These are phyloP conservation scores for Cynopterus brachyotis DNA, from an alignment of 2,113 vertebrate genomes.

Conservation along the genomic window DNA sequence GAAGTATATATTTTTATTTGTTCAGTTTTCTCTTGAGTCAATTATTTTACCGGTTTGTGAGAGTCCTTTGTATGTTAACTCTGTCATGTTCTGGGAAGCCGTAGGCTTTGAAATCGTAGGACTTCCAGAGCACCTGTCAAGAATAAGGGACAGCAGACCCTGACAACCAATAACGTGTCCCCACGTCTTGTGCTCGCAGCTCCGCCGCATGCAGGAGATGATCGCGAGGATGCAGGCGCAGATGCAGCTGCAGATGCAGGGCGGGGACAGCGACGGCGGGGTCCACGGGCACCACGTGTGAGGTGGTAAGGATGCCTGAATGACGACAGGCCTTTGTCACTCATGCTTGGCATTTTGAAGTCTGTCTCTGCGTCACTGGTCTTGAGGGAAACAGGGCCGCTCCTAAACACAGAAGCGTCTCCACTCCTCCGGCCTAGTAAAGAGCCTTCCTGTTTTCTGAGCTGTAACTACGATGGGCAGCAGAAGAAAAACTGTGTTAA, in stretches of 20 bases:
- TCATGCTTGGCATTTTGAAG: neutral
- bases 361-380: neutral
- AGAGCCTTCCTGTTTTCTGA: neutral
- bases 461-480: neutral
- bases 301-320: neutral
- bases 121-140: no score
- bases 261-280: constrained; percentile 84
- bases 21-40: neutral
- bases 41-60: neutral
- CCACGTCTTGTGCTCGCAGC: constrained; percentile 74
- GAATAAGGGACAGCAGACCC: neutral
- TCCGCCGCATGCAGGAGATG: constrained; percentile 99
- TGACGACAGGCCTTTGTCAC: no score
- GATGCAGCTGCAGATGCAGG: constrained; percentile 94
- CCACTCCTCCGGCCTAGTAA: neutral
- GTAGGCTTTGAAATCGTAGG: neutral
- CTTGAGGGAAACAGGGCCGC: neutral
- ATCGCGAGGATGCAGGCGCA: constrained; percentile 97
- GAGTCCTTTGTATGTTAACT: neutral
- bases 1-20: neutral
- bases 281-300: constrained; percentile 82
- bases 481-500: neutral
- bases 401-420: neutral
- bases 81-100: neutral
- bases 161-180: accelerated